Percentiles rank a stretch among this genome's conserved stretches.
Conservation (phyloP, 2,113 vertebrate species). For the Misgurnus anguillicaudatus region DNA sequence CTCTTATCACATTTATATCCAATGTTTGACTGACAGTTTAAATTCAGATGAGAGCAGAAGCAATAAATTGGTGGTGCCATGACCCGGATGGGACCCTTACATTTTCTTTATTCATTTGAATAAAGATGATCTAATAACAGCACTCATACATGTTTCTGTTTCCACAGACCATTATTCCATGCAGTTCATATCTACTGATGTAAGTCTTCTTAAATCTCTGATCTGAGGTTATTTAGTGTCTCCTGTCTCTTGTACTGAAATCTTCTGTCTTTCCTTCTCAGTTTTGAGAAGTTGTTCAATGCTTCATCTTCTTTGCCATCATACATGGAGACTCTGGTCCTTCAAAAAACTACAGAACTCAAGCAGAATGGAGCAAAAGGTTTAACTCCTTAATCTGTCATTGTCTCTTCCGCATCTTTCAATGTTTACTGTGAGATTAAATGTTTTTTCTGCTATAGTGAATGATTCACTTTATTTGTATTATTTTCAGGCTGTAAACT, state of each 20-base stretch:
- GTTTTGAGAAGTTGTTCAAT: neutral
- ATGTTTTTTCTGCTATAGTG: neutral
- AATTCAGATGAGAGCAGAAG: too few species aligned
- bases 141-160: neutral
- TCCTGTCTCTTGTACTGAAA: neutral
- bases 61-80: too few species aligned
- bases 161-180: conserved; percentile 12
- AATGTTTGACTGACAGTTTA: too few species aligned
- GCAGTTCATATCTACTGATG: conserved; percentile 25
- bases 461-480: neutral
- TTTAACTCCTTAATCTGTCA: neutral
- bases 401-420: neutral
- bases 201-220: conserved; percentile 13
- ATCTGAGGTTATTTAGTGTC: neutral
- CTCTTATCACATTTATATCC: too few species aligned
- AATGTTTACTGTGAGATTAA: too few species aligned
- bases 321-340: neutral
- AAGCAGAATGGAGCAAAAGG: neutral
- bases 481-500: neutral
- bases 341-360: neutral
- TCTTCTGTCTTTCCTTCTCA: neutral
- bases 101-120: neutral
- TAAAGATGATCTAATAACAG: neutral
- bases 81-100: too few species aligned
- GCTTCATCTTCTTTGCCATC: neutral